Conservation (phyloP, 2,113 vertebrate genomes). For the Arothron firmamentum region DNA sequence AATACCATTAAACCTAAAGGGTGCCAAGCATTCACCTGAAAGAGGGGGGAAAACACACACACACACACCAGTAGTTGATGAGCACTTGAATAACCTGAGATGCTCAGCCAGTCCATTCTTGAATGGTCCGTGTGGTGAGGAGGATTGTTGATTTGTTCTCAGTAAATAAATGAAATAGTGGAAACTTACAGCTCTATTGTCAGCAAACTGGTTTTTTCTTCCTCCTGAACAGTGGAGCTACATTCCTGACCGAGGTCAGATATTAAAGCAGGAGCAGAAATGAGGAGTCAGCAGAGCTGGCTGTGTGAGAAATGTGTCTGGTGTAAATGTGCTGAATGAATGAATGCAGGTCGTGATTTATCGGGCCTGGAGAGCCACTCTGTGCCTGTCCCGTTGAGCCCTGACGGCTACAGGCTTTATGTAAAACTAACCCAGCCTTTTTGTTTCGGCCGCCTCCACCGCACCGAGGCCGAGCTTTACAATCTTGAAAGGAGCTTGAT, state of each 20-base stretch:
- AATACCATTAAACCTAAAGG: constrained; percentile 69
- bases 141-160: not conserved
- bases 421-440: constrained; percentile 75
- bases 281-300: constrained; percentile 72
- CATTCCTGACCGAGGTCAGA: constrained; percentile 58
- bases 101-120: constrained; percentile 6
- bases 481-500: constrained; percentile 60
- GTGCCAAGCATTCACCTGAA: constrained; percentile 51
- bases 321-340: constrained; percentile 75
- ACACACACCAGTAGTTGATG: constrained; percentile 44
- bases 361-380: constrained; percentile 62
- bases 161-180: constrained; percentile 10
- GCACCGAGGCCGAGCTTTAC: constrained; percentile 54
- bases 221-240: constrained; percentile 46
- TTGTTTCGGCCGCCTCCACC: constrained; percentile 66
- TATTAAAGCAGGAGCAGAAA: constrained; percentile 66
- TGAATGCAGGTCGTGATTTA: constrained; percentile 73
- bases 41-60: constrained; percentile 56
- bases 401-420: constrained; percentile 72
- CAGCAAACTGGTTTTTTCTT: constrained; percentile 32
- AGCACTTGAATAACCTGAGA: constrained; percentile 44
- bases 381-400: constrained; percentile 65
- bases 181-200: constrained; percentile 19
- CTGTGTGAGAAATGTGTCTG: constrained; percentile 62
- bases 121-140: too few relatives aligned